Conservation (phyloP, 2,113 vertebrate species). For the Apodemus speciosus region DNA sequence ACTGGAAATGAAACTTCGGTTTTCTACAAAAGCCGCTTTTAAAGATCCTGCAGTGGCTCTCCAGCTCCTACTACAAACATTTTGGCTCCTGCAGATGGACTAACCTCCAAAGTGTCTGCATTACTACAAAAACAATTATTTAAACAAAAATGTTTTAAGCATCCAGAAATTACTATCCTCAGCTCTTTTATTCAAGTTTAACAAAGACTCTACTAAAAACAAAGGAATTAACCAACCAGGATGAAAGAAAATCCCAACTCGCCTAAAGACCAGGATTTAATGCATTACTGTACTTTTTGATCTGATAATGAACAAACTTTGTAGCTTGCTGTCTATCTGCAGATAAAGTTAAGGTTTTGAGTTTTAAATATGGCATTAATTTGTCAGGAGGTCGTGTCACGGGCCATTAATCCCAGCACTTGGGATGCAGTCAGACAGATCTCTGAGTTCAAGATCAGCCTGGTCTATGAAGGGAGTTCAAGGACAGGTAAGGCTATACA, state of each 20-base stretch:
- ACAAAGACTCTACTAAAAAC: neutral
- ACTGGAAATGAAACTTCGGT: neutral
- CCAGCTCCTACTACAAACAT: neutral
- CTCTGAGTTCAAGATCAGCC: neutral
- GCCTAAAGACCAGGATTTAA: constrained; percentile 18
- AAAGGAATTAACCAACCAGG: neutral
- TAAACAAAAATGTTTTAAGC: constrained; percentile 6
- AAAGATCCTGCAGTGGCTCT: neutral
- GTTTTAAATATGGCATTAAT: neutral
- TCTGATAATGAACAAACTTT: neutral
- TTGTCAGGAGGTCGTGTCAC: neutral
- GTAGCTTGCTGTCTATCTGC: neutral
- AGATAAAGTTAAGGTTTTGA: neutral
- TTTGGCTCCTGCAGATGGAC: neutral
- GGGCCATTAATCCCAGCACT: neutral
- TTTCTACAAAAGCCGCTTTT: neutral
- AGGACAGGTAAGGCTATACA: neutral
- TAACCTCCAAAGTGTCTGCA: constrained; percentile 6
- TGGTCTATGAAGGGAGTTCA: neutral
- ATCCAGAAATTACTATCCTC: constrained; percentile 32
- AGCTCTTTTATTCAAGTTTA: constrained; percentile 40
- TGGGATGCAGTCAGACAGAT: neutral
- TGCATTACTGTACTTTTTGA: neutral
- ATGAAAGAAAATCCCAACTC: constrained; percentile 39
- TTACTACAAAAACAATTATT: constrained; percentile 43